phyloP scores from a whole-genome alignment of 2,113 vertebrate genomes.

The Phalacrocorax carbo region DNA sequence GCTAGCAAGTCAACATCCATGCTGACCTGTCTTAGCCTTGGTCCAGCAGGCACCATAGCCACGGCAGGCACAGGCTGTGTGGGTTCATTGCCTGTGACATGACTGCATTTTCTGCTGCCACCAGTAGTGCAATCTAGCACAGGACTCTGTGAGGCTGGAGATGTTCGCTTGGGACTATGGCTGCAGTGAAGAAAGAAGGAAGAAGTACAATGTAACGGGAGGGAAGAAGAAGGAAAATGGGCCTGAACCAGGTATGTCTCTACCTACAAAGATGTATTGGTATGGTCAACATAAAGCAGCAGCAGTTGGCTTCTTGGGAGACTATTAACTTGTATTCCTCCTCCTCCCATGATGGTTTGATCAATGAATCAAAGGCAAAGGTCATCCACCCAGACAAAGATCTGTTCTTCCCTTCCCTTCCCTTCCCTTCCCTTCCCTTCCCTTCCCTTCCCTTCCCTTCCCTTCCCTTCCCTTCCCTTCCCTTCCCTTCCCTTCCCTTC shows the following conservation, averaged over 20 bases:
- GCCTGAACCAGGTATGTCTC: neutral
- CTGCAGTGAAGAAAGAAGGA: neutral
- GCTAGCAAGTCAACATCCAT: neutral
- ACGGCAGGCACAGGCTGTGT: neutral
- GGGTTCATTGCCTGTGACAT: neutral
- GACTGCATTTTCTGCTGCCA: neutral
- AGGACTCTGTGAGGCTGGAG: neutral
- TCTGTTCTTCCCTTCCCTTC: neutral
- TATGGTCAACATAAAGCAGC: neutral
- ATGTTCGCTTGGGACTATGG: neutral
- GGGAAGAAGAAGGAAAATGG: neutral
- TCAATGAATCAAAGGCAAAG: neutral
- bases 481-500: neutral
- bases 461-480: neutral
- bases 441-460: no score
- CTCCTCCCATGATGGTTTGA: neutral
- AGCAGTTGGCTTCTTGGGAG: neutral
- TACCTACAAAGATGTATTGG: neutral
- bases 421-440: no score
- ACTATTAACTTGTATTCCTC: neutral
- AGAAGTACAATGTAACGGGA: neutral
- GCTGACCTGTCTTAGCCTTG: neutral
- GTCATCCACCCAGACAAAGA: neutral
- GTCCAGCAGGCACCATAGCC: neutral
- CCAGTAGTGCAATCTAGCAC: no score